Base-by-base conservation (phyloP, 2,113 vertebrate species). In the Anolis sagrei region DNA sequence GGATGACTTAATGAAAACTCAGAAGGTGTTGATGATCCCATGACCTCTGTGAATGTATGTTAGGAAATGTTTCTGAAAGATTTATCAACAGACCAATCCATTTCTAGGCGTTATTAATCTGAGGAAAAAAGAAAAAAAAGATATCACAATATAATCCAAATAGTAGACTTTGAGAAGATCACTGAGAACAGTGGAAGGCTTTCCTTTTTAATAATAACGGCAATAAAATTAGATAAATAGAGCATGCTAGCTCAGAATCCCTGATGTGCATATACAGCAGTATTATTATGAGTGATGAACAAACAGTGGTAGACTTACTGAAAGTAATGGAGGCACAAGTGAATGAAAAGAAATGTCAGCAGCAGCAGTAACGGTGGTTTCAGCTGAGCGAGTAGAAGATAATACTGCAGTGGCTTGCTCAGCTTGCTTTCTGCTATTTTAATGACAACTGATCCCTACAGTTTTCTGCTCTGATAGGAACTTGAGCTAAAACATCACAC, bases 401-500 rank as follows among this genome's bases (percentile, higher is more conserved):
- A 89, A 91, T 82, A 77, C 69, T 10, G 81, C 89, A 73, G 39
- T 21, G 79, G 72, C 87, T 92, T 88, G 79, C 85, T 94, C 89
- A 91, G 88, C 90, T 92, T 91, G 82, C 87, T 91, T 90, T 88
- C 92, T 89, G 83, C 80, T 36, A 75, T 49, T 93, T 93, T 93
- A 91, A 88, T 89, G 84, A 93, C 78, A 84, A 86, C 87, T 89
- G 87, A 93, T 89, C 80, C 86, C 39, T 82, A 79, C 32, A 32
- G 74, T 87, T 88, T 76, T 85, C 76, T 87, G 83, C 81, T 49
- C 86, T 89, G 81, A 88, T 87, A 81, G 19, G 88, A 90, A 92
- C 88, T 74, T 87, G 68, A 61, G 34, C 80, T 84, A 29, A 83
- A 87, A 51, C 76, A 36, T 61, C 82, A 76, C 48, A 62, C 19